Evolutionary conservation across 2,113 vertebrate species (phyloP).

Genomic region (Ardeotis arabs): DNA sequence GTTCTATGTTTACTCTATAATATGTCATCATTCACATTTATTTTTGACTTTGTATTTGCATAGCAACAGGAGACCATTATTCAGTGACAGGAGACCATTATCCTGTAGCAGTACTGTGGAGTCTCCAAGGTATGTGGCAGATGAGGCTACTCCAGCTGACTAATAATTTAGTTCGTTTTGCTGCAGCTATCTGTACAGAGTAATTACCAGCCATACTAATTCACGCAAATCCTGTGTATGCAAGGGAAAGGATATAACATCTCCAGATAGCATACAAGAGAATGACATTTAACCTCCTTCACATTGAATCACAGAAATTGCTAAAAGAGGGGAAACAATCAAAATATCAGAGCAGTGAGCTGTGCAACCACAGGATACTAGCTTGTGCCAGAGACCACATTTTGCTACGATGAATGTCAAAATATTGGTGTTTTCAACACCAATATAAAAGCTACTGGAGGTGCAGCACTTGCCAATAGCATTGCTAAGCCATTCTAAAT

Average conservation of each 20-base stretch:
- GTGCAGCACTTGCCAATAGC: neutral
- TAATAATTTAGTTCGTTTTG: neutral
- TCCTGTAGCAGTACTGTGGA: neutral
- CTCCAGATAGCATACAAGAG: neutral
- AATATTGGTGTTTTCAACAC: neutral
- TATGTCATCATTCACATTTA: conserved; percentile 15
- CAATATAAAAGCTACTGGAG: neutral
- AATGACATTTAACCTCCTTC: neutral
- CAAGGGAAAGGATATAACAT: neutral
- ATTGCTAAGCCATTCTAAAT: neutral
- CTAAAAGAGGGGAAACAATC: neutral
- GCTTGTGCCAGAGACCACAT: neutral
- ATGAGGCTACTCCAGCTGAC: neutral
- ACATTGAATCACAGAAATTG: neutral
- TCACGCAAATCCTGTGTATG: neutral
- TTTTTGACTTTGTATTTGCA: conserved; percentile 17
- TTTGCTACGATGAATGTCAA: neutral
- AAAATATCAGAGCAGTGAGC: neutral
- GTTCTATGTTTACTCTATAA: neutral
- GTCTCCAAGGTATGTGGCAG: neutral
- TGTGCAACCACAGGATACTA: neutral
- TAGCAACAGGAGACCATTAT: neutral
- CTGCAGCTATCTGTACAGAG: neutral
- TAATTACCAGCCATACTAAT: neutral
- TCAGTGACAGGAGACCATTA: neutral